A percentile compares a stretch with the other conserved stretches of the same genome.
Evolutionary conservation across 2,888 invertebrate genomes (phyloP).

Genomic region (Dendrolimus houi): DNA sequence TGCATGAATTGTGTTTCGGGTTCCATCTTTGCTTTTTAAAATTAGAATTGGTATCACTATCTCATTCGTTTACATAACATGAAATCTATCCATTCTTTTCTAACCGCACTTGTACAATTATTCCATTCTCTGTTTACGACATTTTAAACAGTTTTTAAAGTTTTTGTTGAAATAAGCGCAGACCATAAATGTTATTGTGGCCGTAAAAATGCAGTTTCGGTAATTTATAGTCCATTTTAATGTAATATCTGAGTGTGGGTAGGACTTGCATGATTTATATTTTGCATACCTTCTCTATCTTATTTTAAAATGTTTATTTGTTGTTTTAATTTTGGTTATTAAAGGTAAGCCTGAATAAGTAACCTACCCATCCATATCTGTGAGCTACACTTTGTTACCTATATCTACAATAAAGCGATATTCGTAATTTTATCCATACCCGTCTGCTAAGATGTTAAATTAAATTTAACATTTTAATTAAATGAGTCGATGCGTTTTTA

Average conservation of each 20-base stretch:
- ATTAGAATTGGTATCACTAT: conserved; percentile 57
- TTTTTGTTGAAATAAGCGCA: conserved; percentile 66
- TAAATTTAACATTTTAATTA: conserved; percentile 24
- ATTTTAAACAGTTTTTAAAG: conserved; percentile 65
- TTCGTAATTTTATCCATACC: conserved; percentile 10
- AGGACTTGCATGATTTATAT: conserved; percentile 46
- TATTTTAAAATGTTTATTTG: conserved; percentile 12
- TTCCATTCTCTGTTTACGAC: conserved; percentile 65
- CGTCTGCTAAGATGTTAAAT: conserved; percentile 15
- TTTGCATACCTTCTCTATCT: conserved; percentile 20
- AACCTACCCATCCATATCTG: conserved; percentile 5
- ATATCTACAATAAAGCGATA: not conserved
- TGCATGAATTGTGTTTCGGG: conserved; percentile 69
- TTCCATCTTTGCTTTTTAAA: conserved; percentile 76
- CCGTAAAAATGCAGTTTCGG: conserved; percentile 65
- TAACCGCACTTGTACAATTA: conserved; percentile 64
- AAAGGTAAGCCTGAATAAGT: conserved; percentile 4
- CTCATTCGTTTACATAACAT: conserved; percentile 36
- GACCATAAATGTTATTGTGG: conserved; percentile 64
- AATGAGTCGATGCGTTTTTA: conserved; percentile 12
- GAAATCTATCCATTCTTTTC: conserved; percentile 27
- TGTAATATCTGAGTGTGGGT: conserved; percentile 46
- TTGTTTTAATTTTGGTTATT: not conserved
- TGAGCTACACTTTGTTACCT: not conserved
- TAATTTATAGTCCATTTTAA: conserved; percentile 67